Conservation (phyloP, 2,888 invertebrate species). For the Anthrax anthrax region DNA sequence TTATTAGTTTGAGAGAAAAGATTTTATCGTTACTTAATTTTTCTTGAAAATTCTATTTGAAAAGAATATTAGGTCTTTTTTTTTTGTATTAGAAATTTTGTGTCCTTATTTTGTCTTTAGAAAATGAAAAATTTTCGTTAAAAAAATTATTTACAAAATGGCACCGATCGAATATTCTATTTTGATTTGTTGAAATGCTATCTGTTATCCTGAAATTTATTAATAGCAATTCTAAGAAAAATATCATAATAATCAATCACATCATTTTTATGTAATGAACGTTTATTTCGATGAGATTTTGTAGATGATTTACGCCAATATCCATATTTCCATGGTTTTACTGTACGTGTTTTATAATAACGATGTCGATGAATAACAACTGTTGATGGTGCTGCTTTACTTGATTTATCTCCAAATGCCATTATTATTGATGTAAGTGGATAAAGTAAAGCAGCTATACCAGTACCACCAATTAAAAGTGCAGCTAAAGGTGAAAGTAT, state of each 20-base stretch:
- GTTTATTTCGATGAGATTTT: too few relatives aligned
- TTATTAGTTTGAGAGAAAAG: too few relatives aligned
- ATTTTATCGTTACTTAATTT: too few relatives aligned
- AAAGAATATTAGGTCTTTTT: too few relatives aligned
- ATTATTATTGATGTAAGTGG: slow-evolving; percentile 41
- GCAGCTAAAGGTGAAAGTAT: slow-evolving; percentile 48
- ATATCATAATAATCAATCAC: neutral
- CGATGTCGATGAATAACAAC: slow-evolving; percentile 11
- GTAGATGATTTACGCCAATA: neutral
- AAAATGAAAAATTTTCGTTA: too few relatives aligned
- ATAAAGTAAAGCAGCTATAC: slow-evolving; percentile 45
- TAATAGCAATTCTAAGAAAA: neutral
- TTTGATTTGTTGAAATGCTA: too few relatives aligned
- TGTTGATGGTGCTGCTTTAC: slow-evolving; percentile 1
- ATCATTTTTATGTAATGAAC: too few relatives aligned
- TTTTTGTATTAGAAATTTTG: too few relatives aligned
- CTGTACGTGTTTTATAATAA: slow-evolving; percentile 1
- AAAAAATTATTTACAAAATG: neutral
- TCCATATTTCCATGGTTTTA: slow-evolving; percentile 1
- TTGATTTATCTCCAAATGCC: slow-evolving; percentile 25
- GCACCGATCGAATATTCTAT: neutral
- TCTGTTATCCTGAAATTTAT: neutral
- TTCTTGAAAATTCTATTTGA: too few relatives aligned
- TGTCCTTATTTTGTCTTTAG: too few relatives aligned
- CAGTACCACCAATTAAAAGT: slow-evolving; percentile 45